Base-by-base conservation (phyloP, 1,140 invertebrate genomes). In the Chrysopa pallens region DNA sequence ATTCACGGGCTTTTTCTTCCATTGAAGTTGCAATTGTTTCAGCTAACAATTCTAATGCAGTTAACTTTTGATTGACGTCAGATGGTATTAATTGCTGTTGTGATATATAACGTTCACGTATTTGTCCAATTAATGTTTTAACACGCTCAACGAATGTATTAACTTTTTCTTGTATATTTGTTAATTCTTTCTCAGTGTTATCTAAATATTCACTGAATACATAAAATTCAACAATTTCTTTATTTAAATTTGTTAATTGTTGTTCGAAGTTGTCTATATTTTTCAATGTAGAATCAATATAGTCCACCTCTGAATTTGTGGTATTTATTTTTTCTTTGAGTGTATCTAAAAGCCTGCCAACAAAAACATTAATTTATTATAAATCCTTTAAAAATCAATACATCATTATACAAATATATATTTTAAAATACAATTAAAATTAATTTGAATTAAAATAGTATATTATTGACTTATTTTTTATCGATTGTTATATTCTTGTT, bases 1-100 rank as follows among this genome's bases (percentile, higher is more conserved):
- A 79, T 58, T 90, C 84, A 52, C 80, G 72, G 48, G 84, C 74
- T 57, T 88, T 88, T 52, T 87, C 83, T 50, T 90, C 86, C 79
- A 90, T 84, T 7, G 72, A 72, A 46, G 76, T 74, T 29, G 70
- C 66, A 12, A 85, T 69, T 40, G 76, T 72, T 59, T 93, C 88
- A 23, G 80, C 72, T n/a, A 79, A 67, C 36, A 92, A 62, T 62
- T 86, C 84, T 46, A 86, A 66, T 42, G 74, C 68, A 2, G 79
- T 82, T 45, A 85, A 61, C 60, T 83, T 72, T 58, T 84, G 79
- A 46, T 68, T 70, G 39, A 86, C 66, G 66, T 86, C 83, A 43
- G 72, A 76, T 31, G 84, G 83, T 29, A 81, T 61, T 39, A 78
- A 66, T 52, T 78, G 70, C 53, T 76, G 70, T 59, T 72, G 73